Conservation (phyloP, 2,888 invertebrate genomes). For the Mythimna lalbum region DNA sequence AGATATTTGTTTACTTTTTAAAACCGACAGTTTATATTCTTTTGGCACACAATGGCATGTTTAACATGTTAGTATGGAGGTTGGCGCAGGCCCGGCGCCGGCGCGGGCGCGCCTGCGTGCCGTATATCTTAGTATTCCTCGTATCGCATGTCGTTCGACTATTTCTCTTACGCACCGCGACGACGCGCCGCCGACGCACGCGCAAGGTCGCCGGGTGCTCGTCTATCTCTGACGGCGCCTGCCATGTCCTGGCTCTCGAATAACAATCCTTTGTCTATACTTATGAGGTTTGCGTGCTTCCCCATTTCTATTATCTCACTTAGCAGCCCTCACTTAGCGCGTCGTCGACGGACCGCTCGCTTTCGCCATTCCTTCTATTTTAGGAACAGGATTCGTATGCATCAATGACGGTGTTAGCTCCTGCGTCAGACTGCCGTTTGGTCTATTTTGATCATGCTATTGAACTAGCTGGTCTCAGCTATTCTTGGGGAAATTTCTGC, state of each 20-base stretch:
- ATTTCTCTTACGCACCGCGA: slow-evolving; percentile 70
- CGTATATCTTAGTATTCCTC: slow-evolving; percentile 77
- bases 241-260: slow-evolving; percentile 71
- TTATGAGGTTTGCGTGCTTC: slow-evolving; percentile 60
- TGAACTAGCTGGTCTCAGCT: slow-evolving; percentile 60
- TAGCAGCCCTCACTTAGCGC: slow-evolving; percentile 76
- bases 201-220: slow-evolving; percentile 87
- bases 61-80: slow-evolving; percentile 76
- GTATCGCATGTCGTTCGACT: slow-evolving; percentile 76
- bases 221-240: slow-evolving; percentile 82
- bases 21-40: slow-evolving; percentile 66
- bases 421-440: slow-evolving; percentile 77
- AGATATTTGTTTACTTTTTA: slow-evolving; percentile 68
- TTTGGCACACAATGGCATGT: slow-evolving; percentile 78
- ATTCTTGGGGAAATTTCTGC: slow-evolving; percentile 57
- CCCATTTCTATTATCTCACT: slow-evolving; percentile 68
- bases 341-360: slow-evolving; percentile 73
- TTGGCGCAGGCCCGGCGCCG: slow-evolving; percentile 68
- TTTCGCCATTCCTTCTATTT: slow-evolving; percentile 81
- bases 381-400: slow-evolving; percentile 75
- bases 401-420: slow-evolving; percentile 79
- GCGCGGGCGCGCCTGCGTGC: slow-evolving; percentile 71
- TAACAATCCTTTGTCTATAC: slow-evolving; percentile 71
- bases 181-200: slow-evolving; percentile 76
- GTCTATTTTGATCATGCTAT: slow-evolving; percentile 77